Base-by-base conservation (phyloP, 2,797 vertebrate species). In the Microctenopoma lineatum region DNA sequence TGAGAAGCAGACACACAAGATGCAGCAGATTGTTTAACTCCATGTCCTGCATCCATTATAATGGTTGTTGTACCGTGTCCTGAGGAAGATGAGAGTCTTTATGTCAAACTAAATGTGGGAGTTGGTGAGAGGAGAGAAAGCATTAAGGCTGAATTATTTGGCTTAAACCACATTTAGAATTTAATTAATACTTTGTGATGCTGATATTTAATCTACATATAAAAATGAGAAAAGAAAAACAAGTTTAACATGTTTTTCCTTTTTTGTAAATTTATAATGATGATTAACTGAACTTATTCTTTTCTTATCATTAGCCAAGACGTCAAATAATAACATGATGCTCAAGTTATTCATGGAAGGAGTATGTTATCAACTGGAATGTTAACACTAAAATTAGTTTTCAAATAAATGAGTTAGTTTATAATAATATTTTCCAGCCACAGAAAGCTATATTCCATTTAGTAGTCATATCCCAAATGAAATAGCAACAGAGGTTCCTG, bases 41-140 rank as follows among this genome's bases (percentile, higher is more conserved):
- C 38, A 59, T 55, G 54, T 76, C 32, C 48, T 67, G 73, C 75
- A 59, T 59, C 59, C 55, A 64, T 77, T 62, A 67, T 60, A 80
- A 75, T 29, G n/a, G 52, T 86, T 81, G 83, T 76, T 83, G 72
- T 27, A 56, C 45, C 4, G 57, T 56, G 80, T 90, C 80, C 72
- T 73, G 75, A 84, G 84, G 69, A 85, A 57, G 63, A 55, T 69
- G 41, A 59, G 65, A 66, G 14, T 26, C 4, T 16, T 60, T 42
- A 18, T 11, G n/a, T 14, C 66, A 44, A 58, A 72, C n/a, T 38
- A 81, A 55, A 71, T 32, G 61, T 67, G 15, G 65, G 42, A 32
- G 29, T 32, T 32, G 5, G 4, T 50, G 18, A 7, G 39, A 52
- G 44, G 7, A 53, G 48, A 46, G 56, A 21, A 39, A 58, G 48